Percentiles rank a stretch among this genome's conserved stretches.
phyloP scores from a whole-genome alignment of 2,113 vertebrate genomes.

The Entosphenus tridentatus region DNA sequence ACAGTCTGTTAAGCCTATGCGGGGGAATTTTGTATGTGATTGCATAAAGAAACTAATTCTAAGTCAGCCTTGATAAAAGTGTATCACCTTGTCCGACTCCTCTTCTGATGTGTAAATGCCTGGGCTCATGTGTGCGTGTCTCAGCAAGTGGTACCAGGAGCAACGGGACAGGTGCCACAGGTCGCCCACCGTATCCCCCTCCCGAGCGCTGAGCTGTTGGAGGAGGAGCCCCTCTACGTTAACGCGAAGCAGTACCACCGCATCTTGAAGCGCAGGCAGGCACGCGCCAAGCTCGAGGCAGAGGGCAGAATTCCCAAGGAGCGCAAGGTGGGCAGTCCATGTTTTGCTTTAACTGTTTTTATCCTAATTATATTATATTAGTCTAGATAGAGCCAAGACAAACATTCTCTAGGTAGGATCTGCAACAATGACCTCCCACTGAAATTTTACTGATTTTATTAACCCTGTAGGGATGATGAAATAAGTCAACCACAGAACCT shows the following conservation, averaged over 20 bases:
- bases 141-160: slow-evolving; percentile 70
- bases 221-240: slow-evolving; percentile 88
- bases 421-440: background rate
- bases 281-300: slow-evolving; percentile 77
- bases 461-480: no score
- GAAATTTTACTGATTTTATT: no score
- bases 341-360: background rate
- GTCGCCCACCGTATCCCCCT: slow-evolving; percentile 65
- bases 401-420: background rate
- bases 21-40: background rate
- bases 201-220: slow-evolving; percentile 88
- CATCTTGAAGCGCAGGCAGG: slow-evolving; percentile 80
- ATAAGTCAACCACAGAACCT: no score
- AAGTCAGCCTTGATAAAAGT: background rate
- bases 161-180: background rate
- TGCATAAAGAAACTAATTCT: background rate
- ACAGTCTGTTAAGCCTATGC: background rate
- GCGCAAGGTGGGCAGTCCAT: slow-evolving; percentile 38
- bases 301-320: slow-evolving; percentile 97
- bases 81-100: slow-evolving; percentile 6
- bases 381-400: background rate
- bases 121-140: no score
- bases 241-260: slow-evolving; percentile 97
- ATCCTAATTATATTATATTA: background rate
- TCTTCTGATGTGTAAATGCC: background rate